Evolutionary conservation across 53 echinoderm and acorn worm genomes (phyloP).

Genomic region (Hippasteria phrygiana): DNA sequence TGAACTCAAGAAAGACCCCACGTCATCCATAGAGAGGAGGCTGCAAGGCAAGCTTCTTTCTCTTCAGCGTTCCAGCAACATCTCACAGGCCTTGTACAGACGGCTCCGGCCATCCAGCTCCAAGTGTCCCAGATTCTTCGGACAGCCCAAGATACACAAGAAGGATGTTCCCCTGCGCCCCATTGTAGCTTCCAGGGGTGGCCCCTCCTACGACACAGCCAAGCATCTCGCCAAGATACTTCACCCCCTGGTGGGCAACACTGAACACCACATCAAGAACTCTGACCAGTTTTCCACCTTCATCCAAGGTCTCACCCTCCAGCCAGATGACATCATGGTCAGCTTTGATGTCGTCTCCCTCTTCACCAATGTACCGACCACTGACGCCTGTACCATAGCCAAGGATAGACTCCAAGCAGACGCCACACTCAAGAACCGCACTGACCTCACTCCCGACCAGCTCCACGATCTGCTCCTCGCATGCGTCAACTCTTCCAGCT

Average conservation of each 20-base stretch:
- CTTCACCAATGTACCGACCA: neutral
- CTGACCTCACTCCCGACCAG: neutral
- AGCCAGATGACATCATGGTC: neutral
- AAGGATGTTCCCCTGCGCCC: neutral
- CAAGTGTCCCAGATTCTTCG: constrained; percentile 24
- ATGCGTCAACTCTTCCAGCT: too few species aligned
- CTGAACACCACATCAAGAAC: constrained; percentile 24
- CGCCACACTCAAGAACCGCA: neutral
- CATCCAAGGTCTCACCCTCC: too few species aligned
- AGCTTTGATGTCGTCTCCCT: constrained; percentile 16
- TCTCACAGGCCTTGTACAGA: constrained; percentile 10
- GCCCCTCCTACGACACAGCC: constrained; percentile 12
- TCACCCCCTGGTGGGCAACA: too few species aligned
- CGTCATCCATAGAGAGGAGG: neutral
- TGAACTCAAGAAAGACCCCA: constrained; percentile 8
- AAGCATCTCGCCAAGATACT: constrained; percentile 5
- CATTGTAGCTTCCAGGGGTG: neutral
- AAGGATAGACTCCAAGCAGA: too few species aligned
- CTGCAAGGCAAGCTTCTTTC: neutral
- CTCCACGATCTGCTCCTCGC: neutral
- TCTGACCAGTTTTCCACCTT: neutral
- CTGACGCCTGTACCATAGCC: neutral
- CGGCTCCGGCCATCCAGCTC: neutral
- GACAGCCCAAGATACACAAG: too few species aligned
- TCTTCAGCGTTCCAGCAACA: neutral